These are phyloP conservation scores for Parazoanthus darwini DNA, from an alignment of 92 coral and sea anemone genomes.

Conservation along the genomic window DNA sequence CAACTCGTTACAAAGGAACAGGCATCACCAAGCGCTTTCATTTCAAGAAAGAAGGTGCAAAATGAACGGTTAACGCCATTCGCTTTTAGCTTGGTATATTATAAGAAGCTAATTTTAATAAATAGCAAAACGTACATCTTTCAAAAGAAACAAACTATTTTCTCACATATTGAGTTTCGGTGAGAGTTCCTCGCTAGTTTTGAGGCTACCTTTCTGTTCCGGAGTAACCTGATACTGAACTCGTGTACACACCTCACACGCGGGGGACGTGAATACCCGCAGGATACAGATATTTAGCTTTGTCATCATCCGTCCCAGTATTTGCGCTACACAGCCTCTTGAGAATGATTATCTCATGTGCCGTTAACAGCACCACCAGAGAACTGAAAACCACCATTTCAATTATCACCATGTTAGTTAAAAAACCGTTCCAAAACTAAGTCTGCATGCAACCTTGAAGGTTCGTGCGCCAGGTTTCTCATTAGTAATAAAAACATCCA, in stretches of 20 bases:
- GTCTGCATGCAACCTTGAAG: background rate
- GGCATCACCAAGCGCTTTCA: background rate
- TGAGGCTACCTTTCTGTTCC: too few species aligned
- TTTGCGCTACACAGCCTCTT: constrained; percentile 15
- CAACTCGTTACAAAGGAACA: background rate
- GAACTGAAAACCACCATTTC: constrained; percentile 37
- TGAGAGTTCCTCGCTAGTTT: background rate
- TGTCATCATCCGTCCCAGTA: background rate
- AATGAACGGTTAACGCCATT: background rate
- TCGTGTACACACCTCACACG: constrained; percentile 1
- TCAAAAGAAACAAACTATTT: too few species aligned
- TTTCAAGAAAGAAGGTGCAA: too few species aligned
- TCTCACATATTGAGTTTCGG: background rate
- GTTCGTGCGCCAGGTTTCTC: background rate
- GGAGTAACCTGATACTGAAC: background rate
- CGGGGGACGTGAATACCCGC: constrained; percentile 28
- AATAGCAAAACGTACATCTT: too few species aligned
- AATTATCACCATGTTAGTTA: constrained; percentile 16
- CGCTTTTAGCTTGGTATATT: background rate
- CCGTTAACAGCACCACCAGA: constrained; percentile 20
- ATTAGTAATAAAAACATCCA: background rate
- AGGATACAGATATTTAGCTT: background rate
- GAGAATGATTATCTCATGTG: constrained; percentile 22
- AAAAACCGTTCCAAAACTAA: background rate
- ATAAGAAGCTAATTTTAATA: background rate